These are phyloP conservation scores for Buphagus erythrorhynchus DNA, from an alignment of 2,797 vertebrate species.

Conservation along the genomic window DNA sequence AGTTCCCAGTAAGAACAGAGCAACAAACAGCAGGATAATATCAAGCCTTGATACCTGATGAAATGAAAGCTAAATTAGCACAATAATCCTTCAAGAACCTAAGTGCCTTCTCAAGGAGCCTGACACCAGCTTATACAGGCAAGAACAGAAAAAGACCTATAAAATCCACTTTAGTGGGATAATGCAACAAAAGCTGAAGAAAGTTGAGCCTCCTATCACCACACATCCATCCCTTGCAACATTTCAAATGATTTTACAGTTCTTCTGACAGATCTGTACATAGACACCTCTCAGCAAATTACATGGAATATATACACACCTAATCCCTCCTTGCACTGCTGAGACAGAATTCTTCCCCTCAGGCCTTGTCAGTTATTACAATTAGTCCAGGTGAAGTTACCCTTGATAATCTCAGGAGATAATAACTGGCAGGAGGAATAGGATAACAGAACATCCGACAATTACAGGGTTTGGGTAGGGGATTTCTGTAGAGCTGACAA, in stretches of 20 bases:
- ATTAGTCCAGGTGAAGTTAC: conserved; percentile 54
- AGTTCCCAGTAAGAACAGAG: not conserved
- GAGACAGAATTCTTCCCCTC: conserved; percentile 61
- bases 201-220: conserved; percentile 36
- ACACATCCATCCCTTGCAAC: not conserved
- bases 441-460: conserved; percentile 3
- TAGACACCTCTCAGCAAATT: conserved; percentile 58
- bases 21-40: conserved; percentile 28
- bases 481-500: conserved; percentile 7
- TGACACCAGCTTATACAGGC: not conserved
- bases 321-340: conserved; percentile 46
- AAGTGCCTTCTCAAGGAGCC: conserved; percentile 23
- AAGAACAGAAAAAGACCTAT: not conserved
- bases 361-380: conserved; percentile 41
- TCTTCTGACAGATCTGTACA: conserved; percentile 45
- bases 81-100: conserved; percentile 21
- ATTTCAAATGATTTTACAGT: conserved; percentile 16
- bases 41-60: not conserved
- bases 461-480: not conserved
- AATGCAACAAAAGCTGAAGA: not conserved
- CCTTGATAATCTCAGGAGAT: conserved; percentile 50
- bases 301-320: not conserved
- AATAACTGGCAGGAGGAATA: not conserved
- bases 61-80: conserved; percentile 42
- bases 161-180: not conserved